These are phyloP conservation scores for Henricia sp. DNA, from an alignment of 53 echinoderm and acorn worm species.

Conservation along the genomic window DNA sequence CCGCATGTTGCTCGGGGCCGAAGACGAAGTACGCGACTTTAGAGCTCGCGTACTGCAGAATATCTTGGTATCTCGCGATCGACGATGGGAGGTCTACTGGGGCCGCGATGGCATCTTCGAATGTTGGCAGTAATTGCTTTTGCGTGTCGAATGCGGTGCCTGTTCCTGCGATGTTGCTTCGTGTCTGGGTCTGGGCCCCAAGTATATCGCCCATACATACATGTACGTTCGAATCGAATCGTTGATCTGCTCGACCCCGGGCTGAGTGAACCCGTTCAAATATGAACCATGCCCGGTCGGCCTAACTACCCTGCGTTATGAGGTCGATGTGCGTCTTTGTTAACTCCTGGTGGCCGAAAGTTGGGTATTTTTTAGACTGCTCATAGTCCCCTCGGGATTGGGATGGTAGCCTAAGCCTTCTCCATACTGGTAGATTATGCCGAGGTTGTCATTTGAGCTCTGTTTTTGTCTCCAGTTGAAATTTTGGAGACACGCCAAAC, in stretches of 20 bases:
- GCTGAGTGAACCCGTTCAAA: constrained; percentile 23
- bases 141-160: constrained; percentile 41
- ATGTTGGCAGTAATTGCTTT: constrained; percentile 40
- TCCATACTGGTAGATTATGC: constrained; percentile 19
- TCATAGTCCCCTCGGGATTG: constrained; percentile 1
- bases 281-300: constrained; percentile 10
- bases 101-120: constrained; percentile 23
- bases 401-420: neutral
- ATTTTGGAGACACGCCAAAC: constrained; percentile 26
- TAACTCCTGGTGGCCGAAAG: neutral
- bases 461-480: constrained; percentile 25
- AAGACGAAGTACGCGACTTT: constrained; percentile 35
- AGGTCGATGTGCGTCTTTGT: constrained; percentile 29
- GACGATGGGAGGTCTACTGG: constrained; percentile 37
- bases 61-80: constrained; percentile 46
- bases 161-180: constrained; percentile 27
- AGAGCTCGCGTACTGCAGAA: constrained; percentile 41
- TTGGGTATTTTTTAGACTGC: neutral
- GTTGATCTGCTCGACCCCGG: too few relatives aligned
- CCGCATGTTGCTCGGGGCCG: constrained; percentile 43
- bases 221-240: too few relatives aligned
- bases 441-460: constrained; percentile 1
- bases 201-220: too few relatives aligned
- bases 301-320: neutral
- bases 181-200: constrained; percentile 18